A percentile compares a stretch with the other conserved stretches of the same genome.
These are phyloP conservation scores for Poecile montanus DNA, from an alignment of 2,797 vertebrate genomes.

Conservation along the genomic window DNA sequence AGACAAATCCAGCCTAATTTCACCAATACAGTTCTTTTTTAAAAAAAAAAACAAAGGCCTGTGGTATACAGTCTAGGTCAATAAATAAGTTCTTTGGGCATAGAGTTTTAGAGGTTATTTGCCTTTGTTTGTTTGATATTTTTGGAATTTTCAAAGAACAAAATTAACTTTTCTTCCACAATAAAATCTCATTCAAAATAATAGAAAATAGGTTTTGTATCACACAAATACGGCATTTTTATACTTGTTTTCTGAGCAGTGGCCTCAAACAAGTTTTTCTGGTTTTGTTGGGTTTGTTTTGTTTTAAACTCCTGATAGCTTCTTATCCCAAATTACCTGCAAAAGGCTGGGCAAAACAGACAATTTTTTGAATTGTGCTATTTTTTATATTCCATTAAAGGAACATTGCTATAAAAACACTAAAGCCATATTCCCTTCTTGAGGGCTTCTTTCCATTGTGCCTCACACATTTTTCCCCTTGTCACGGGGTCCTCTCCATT, in stretches of 20 bases:
- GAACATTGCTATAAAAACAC: constrained; percentile 67
- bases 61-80: constrained; percentile 62
- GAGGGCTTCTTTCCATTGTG: constrained; percentile 57
- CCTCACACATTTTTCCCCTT: constrained; percentile 45
- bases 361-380: constrained; percentile 62
- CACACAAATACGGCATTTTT: constrained; percentile 40
- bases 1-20: constrained; percentile 48
- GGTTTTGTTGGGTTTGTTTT: not conserved
- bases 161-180: constrained; percentile 24
- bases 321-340: constrained; percentile 80
- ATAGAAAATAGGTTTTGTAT: constrained; percentile 46
- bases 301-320: constrained; percentile 81
- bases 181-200: constrained; percentile 7
- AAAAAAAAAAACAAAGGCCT: constrained; percentile 39
- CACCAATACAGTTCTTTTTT: not conserved
- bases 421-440: constrained; percentile 70
- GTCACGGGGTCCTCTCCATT: constrained; percentile 32
- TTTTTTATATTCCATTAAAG: constrained; percentile 54
- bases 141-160: constrained; percentile 34
- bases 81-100: constrained; percentile 74
- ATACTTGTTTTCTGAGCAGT: constrained; percentile 46
- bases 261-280: constrained; percentile 58
- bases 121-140: constrained; percentile 25
- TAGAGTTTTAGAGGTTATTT: constrained; percentile 47
- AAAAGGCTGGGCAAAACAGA: constrained; percentile 82